These are phyloP conservation scores for Spatulosminthurus flaviceps DNA, from an alignment of 2,888 invertebrate genomes.

Conservation along the genomic window DNA sequence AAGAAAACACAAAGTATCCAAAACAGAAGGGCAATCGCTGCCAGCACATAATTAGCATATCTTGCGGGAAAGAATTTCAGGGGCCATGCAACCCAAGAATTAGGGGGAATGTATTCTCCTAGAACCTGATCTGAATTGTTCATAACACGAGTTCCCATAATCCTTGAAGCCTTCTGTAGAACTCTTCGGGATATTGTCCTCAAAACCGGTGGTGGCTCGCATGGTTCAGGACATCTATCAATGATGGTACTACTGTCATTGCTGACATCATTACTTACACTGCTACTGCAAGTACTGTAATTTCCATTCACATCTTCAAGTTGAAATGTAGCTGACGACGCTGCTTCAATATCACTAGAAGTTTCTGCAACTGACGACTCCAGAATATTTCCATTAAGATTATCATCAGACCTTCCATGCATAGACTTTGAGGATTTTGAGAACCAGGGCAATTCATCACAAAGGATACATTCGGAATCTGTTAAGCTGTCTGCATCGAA, in stretches of 20 bases:
- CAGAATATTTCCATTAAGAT: background rate
- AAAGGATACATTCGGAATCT: background rate
- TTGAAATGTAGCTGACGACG: background rate
- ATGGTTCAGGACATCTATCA: background rate
- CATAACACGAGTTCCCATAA: no score
- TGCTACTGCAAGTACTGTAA: background rate
- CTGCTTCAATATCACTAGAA: background rate
- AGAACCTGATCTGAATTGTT: background rate
- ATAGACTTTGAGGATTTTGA: background rate
- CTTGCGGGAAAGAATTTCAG: constrained; percentile 12
- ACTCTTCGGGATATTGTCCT: background rate
- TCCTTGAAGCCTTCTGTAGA: no score
- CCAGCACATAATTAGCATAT: background rate
- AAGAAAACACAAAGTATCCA: constrained; percentile 27
- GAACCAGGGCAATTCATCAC: background rate
- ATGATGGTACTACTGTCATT: background rate
- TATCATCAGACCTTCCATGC: background rate
- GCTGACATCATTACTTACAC: background rate
- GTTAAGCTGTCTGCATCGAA: background rate
- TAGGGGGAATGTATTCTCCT: background rate
- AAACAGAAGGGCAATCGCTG: background rate
- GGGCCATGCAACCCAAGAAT: constrained; percentile 24
- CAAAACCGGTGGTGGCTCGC: background rate
- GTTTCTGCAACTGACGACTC: no score
- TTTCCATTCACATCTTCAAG: background rate